Base-by-base conservation (phyloP, 2,797 vertebrate genomes). In the Siniperca obscura region DNA sequence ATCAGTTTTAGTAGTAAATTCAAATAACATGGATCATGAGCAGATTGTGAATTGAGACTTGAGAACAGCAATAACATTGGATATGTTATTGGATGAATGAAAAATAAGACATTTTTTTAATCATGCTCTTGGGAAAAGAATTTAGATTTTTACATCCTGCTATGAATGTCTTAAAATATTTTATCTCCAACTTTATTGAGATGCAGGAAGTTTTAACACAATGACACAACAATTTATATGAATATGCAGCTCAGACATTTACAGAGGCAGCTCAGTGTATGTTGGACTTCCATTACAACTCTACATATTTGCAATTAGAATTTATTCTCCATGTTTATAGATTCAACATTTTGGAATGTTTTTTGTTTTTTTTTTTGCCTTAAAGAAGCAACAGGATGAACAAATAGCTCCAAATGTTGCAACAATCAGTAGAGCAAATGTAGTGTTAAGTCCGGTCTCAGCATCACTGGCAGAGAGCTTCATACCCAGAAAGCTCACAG, bases 401-500 rank as follows among this genome's bases (percentile, higher is more conserved):
- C 77, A 85, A 67, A 92, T 55, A 1, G 19, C 72, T 38, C 50
- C 89, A 11, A 89, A 38, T 0, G 25, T 0, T 3, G 81, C 78
- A 13, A 85, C 74, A 27, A 93, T 17, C 21, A 94, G 81, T 1
- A 95, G 80, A 70, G 81, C 85, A 48, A 95, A 94, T 7, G 86
- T 88, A 50, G 70, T 52, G 55, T 90, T 81, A 1, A 95, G 90
- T 60, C 92, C 95, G 0, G 76, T 86, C 72, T 91, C 91, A 11
- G 94, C 94, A 14, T 92, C 87, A 0, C 9, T 1, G 30, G 34
- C 4, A 0, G 92, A 91, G 14, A 95, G 92, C 12, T 40, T 65
- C 90, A 94, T 73, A 0, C 95, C 93, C 62, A 95, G 85, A 86
- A 95, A 95, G 1, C 17, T 78, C 69, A 95, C 91, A 1, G 40